Percentiles rank a stretch among this genome's conserved stretches.
phyloP scores from a whole-genome alignment of 2,888 invertebrate species.

The Mycalesis mineus region DNA sequence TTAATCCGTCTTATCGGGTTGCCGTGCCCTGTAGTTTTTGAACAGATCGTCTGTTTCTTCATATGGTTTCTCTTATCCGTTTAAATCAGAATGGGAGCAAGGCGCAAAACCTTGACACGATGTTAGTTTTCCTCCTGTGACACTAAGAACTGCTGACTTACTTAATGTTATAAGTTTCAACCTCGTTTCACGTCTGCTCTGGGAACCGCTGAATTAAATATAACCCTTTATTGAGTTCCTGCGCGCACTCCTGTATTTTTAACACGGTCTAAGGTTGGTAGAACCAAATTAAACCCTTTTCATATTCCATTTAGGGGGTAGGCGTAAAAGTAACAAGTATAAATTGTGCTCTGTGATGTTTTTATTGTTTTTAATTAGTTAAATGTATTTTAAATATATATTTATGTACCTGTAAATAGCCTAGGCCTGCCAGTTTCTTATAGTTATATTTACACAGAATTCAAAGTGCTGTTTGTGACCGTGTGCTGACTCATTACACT shows the following conservation, averaged over 20 bases:
- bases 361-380: no score
- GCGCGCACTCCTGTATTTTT: conserved; percentile 38
- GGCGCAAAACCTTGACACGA: conserved; percentile 25
- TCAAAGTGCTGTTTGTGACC: no score
- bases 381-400: no score
- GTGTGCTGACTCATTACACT: no score
- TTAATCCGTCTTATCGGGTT: conserved; percentile 20
- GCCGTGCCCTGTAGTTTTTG: conserved; percentile 10
- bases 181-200: conserved; percentile 18
- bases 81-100: conserved; percentile 25
- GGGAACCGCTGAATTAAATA: conserved; percentile 28
- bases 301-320: conserved; percentile 63
- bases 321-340: no score
- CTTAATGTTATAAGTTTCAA: conserved; percentile 18
- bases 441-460: no score
- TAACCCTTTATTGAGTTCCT: conserved; percentile 31
- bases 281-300: conserved; percentile 44
- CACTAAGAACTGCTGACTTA: conserved; percentile 1
- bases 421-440: no score
- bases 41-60: conserved; percentile 18
- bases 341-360: no score
- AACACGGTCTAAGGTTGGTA: conserved; percentile 35
- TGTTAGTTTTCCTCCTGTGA: conserved; percentile 2
- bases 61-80: conserved; percentile 25
- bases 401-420: no score